Evolutionary conservation across 1,140 invertebrate genomes (phyloP), one percentile per base, ranked within the genome.

Genomic region (Druon quercuslanigerum): DNA sequence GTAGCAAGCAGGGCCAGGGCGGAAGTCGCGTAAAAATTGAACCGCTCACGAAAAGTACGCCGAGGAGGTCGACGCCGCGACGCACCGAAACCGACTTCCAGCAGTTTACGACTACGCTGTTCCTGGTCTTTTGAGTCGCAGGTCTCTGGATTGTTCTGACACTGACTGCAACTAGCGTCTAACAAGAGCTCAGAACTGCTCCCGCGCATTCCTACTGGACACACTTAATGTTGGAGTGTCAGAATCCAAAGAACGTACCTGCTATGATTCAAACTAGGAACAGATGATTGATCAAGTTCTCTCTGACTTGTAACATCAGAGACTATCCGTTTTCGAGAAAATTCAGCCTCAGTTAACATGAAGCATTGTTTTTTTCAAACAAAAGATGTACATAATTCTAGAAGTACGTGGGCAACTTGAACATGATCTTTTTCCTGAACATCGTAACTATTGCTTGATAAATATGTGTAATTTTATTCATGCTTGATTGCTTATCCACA

Each of bases 171-270:
- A 82, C 87, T 90, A 74, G 90, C 88, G 90, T 95, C 95, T 89
- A 96, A 94, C 92, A 96, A 93, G 89, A 96, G 94, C 92, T 96
- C 96, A 85, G 95, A 96, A 92, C 95, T 96, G 92, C 95, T 95
- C 91, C 95, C 95, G 90, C 94, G 93, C 95, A 96, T 96, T 84
- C 81, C 77, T 80, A 79, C 80, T 80, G 76, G 76, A 66, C 76
- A 77, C 74, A 71, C 76, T 72, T 25, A 74, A 71, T 76, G 76
- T n/a, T 33, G 14, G n/a, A 40, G 40, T 66, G 13, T 13, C 25
- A 25, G 60, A 5, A 66, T 78, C 77, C 50, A 71, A 33, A 76
- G 80, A 80, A 79, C 75, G 74, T 78, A 80, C 77, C 80, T 73
- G 71, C 75, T 80, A 19, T 20, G 57, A 77, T 54, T 46, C 0